phyloP scores from a whole-genome alignment of 2,797 vertebrate species.

The Sebastes alutus region DNA sequence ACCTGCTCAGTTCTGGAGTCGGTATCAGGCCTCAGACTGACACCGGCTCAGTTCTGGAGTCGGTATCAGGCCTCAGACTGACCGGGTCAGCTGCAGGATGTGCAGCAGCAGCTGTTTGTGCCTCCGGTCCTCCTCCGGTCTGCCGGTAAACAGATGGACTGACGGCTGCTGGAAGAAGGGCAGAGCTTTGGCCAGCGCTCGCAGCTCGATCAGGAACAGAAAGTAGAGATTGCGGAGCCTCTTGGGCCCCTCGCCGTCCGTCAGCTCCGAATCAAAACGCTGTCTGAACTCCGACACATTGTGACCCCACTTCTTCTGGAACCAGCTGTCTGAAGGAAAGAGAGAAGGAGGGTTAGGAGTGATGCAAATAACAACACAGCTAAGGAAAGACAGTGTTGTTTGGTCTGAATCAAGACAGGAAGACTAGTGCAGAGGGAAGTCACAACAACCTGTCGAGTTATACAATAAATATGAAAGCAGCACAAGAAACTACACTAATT shows the following conservation, averaged over 20 bases:
- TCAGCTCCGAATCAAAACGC: constrained; percentile 90
- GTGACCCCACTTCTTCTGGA: constrained; percentile 90
- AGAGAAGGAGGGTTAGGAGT: neutral
- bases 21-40: no score
- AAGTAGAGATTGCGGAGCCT: constrained; percentile 95
- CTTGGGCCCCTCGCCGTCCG: constrained; percentile 90
- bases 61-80: constrained; percentile 42
- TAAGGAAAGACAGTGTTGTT: neutral
- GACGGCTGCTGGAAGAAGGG: constrained; percentile 88
- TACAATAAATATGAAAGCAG: no score
- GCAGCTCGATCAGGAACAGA: constrained; percentile 92
- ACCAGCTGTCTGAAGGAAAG: constrained; percentile 86
- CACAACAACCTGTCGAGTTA: no score
- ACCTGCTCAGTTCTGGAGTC: no score
- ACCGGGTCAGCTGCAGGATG: constrained; percentile 89
- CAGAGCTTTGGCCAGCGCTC: constrained; percentile 90
- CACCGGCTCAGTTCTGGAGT: neutral
- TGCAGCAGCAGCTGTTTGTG: constrained; percentile 87
- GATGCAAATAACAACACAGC: neutral
- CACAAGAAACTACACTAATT: no score
- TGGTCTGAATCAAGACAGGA: no score
- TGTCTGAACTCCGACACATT: constrained; percentile 90
- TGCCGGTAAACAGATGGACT: constrained; percentile 90
- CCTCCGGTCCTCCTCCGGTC: constrained; percentile 76
- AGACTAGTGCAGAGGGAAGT: no score